phyloP scores from a whole-genome alignment of 2,797 vertebrate genomes.

The Neosilurus hyrtlii region DNA sequence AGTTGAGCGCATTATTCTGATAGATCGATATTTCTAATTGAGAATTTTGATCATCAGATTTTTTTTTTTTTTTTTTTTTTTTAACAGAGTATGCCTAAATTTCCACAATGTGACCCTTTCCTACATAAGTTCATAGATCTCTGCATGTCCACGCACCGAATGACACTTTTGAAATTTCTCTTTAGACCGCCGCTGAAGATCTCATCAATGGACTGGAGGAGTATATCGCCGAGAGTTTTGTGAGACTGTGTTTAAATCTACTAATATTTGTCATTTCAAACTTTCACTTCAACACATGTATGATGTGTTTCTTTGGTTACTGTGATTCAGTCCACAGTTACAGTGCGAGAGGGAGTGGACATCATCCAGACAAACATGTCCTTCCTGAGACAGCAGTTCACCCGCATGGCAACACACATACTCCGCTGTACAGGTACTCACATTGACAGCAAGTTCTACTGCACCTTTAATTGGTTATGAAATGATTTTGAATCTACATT shows the following conservation, averaged over 20 bases:
- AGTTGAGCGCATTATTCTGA: background rate
- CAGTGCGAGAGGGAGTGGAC: conserved; percentile 83
- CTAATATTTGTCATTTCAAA: background rate
- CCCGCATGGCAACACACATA: conserved; percentile 84
- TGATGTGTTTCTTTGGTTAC: conserved; percentile 1
- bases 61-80: background rate
- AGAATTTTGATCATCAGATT: background rate
- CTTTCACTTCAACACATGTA: background rate
- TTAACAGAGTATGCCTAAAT: background rate
- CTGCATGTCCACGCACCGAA: background rate
- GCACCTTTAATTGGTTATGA: too few species aligned
- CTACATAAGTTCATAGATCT: background rate
- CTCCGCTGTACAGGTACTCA: conserved; percentile 80
- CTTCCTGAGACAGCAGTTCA: conserved; percentile 88
- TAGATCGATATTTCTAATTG: background rate
- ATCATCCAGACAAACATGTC: conserved; percentile 86
- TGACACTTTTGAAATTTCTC: conserved; percentile 14
- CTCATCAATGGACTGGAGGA: conserved; percentile 85
- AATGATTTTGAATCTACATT: background rate
- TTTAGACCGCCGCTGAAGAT: conserved; percentile 78
- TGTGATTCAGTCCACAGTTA: conserved; percentile 79
- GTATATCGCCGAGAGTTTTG: conserved; percentile 89
- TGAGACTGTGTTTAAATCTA: conserved; percentile 67
- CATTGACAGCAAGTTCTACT: background rate
- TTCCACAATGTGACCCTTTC: background rate